Conservation (phyloP, 2,888 invertebrate genomes). For the Ramazzottius varieornatus region DNA sequence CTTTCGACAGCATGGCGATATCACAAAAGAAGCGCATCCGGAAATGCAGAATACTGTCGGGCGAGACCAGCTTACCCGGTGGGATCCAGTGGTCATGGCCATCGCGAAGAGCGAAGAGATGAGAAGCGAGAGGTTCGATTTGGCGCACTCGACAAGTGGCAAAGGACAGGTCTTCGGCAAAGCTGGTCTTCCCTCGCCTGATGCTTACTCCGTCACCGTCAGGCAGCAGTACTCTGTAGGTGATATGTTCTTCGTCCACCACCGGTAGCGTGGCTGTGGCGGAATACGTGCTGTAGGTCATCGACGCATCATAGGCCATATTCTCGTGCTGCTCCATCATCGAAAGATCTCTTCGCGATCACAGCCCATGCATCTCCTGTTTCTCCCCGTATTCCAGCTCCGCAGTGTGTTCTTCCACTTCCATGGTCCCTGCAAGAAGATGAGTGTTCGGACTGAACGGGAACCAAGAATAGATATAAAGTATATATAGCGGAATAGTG, state of each 20-base stretch:
- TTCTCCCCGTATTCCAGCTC: no score
- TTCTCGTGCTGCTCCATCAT: no score
- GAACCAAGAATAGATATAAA: no score
- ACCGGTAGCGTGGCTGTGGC: background rate
- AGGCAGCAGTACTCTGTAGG: background rate
- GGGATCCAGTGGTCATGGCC: background rate
- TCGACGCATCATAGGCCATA: background rate
- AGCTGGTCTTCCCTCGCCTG: background rate
- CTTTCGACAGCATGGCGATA: background rate
- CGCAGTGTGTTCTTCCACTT: no score
- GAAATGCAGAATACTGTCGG: background rate
- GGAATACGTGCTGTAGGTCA: background rate
- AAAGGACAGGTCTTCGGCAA: background rate
- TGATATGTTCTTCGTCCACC: no score
- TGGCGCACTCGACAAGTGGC: background rate
- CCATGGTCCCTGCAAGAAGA: no score
- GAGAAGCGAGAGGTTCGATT: background rate
- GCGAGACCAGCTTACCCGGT: background rate
- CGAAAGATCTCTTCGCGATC: no score
- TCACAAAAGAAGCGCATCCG: constrained; percentile 2
- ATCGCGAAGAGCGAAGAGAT: background rate
- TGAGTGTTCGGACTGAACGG: no score
- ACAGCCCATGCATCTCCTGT: no score
- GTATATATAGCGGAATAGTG: no score
- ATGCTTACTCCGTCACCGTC: background rate